phyloP scores from a whole-genome alignment of 2,113 vertebrate genomes.

The Pygathrix nemaeus region DNA sequence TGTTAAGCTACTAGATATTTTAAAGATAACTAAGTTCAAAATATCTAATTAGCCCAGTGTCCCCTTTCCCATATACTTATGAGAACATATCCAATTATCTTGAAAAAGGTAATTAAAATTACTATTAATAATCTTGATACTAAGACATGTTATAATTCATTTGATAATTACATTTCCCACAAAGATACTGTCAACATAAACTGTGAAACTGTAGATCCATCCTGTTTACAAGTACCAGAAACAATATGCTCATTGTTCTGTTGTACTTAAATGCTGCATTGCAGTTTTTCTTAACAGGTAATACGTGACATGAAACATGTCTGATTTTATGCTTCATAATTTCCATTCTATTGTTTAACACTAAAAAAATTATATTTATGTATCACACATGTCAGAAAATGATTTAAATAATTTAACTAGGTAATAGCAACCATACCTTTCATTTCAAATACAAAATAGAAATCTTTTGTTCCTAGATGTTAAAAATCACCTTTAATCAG shows the following conservation, averaged over 20 bases:
- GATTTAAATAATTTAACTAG: constrained; percentile 51
- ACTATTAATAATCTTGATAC: constrained; percentile 78
- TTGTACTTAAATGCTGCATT: constrained; percentile 70
- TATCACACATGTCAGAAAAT: constrained; percentile 58
- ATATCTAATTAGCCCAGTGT: constrained; percentile 73
- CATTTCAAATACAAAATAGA: constrained; percentile 46
- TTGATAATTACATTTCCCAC: constrained; percentile 83
- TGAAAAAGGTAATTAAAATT: constrained; percentile 83
- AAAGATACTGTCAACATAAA: constrained; percentile 82
- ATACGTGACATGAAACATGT: constrained; percentile 74
- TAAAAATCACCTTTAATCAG: constrained; percentile 28
- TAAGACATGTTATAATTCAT: constrained; percentile 79
- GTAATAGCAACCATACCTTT: neutral
- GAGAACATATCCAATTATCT: constrained; percentile 78
- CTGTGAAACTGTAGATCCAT: constrained; percentile 79
- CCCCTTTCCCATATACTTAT: constrained; percentile 65
- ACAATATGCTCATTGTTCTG: constrained; percentile 67
- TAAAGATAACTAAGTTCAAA: constrained; percentile 76
- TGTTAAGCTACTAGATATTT: constrained; percentile 65
- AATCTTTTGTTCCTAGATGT: constrained; percentile 35
- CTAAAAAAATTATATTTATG: constrained; percentile 60
- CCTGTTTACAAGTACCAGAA: constrained; percentile 72
- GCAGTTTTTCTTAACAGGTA: constrained; percentile 81
- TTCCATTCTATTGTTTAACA: constrained; percentile 60
- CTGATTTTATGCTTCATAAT: constrained; percentile 55